Conservation (phyloP, 2,888 invertebrate genomes). For the Neoascia interrupta region DNA sequence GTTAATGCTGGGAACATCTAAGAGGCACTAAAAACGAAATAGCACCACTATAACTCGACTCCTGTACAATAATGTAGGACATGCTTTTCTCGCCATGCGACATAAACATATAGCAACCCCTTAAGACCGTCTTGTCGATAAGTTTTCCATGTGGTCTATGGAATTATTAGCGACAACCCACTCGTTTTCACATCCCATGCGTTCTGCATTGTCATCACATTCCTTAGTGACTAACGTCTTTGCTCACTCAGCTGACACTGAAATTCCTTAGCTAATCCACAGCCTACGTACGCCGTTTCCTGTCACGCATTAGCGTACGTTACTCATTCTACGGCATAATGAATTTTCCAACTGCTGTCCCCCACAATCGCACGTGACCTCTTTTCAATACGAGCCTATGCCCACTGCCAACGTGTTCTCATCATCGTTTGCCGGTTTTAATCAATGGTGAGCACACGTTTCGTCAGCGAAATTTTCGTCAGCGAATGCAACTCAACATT, state of each 20-base stretch:
- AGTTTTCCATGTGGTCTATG: no score
- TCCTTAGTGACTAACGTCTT: slow-evolving; percentile 1
- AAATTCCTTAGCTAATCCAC: slow-evolving; percentile 30
- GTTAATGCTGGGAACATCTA: no score
- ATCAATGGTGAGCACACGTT: slow-evolving; percentile 20
- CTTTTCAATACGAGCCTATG: slow-evolving; percentile 17
- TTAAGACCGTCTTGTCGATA: no score
- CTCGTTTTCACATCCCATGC: no score
- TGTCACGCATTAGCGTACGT: slow-evolving; percentile 29
- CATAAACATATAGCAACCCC: no score
- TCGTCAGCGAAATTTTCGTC: slow-evolving; percentile 24
- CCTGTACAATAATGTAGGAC: no score
- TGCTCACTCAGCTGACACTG: slow-evolving; percentile 31
- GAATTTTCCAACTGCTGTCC: slow-evolving; percentile 17
- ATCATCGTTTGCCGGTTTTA: slow-evolving; percentile 28
- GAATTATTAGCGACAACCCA: no score
- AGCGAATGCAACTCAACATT: slow-evolving; percentile 29
- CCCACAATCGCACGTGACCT: slow-evolving; percentile 55
- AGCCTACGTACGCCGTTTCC: slow-evolving; percentile 42
- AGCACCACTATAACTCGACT: no score
- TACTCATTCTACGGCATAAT: slow-evolving; percentile 37
- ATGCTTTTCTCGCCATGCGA: no score
- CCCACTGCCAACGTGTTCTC: slow-evolving; percentile 34
- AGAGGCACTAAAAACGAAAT: no score
- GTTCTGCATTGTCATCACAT: neutral